Conservation (phyloP, 2,888 invertebrate species). For the Lepidonotus clava region DNA sequence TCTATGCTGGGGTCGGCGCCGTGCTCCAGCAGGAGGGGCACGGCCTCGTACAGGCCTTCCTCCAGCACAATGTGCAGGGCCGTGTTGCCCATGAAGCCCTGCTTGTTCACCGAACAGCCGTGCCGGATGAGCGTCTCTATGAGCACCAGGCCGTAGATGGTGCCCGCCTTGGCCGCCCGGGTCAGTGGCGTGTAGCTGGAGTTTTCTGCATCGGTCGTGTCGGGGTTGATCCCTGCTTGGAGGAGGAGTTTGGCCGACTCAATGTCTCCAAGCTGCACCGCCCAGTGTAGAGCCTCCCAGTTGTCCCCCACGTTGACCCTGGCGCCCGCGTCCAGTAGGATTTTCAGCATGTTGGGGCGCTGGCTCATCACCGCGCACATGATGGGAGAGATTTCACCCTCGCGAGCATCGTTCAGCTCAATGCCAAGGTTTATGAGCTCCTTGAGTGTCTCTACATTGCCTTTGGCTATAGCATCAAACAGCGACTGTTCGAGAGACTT, state of each 20-base stretch:
- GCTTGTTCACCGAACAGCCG: slow-evolving; percentile 33
- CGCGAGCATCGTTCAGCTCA: slow-evolving; percentile 22
- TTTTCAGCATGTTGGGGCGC: slow-evolving; percentile 6
- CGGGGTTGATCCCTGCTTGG: slow-evolving; percentile 33
- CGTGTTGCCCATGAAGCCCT: slow-evolving; percentile 47
- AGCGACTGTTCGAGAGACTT: slow-evolving; percentile 41
- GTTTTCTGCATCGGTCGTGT: slow-evolving; percentile 42
- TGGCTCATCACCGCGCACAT: slow-evolving; percentile 47
- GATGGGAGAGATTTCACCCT: slow-evolving; percentile 41
- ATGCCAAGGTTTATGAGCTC: slow-evolving; percentile 34
- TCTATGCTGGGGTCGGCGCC: slow-evolving; percentile 46
- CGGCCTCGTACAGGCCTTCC: slow-evolving; percentile 32
- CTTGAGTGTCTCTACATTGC: slow-evolving; percentile 11
- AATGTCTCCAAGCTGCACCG: slow-evolving; percentile 37
- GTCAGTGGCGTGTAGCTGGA: slow-evolving; percentile 35
- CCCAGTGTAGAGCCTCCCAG: slow-evolving; percentile 47
- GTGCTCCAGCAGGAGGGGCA: background rate
- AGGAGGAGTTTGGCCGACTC: slow-evolving; percentile 35
- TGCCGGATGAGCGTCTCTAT: slow-evolving; percentile 35
- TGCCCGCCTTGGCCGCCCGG: slow-evolving; percentile 32
- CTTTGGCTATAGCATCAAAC: slow-evolving; percentile 32
- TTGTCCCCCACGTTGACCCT: slow-evolving; percentile 12
- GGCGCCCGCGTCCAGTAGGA: slow-evolving; percentile 29
- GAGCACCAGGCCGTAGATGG: slow-evolving; percentile 35
- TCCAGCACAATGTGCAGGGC: slow-evolving; percentile 38